A percentile compares a stretch with the other conserved stretches of the same genome.
Conservation (phyloP, 2,797 vertebrate species). For the Neoniphon sammara region DNA sequence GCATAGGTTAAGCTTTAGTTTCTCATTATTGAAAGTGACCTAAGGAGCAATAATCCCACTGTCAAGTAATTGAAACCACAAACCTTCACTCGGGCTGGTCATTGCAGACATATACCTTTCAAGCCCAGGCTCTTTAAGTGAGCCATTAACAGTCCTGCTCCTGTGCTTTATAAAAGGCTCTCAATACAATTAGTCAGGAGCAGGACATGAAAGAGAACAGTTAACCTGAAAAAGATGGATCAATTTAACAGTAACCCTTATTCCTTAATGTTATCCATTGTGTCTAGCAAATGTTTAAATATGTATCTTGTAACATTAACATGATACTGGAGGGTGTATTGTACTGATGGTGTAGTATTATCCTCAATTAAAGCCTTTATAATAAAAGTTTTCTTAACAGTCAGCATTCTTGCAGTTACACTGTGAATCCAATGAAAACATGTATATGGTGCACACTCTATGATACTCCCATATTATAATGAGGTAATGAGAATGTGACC, state of each 20-base stretch:
- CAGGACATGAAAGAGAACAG: conserved; percentile 38
- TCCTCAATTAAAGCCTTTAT: neutral
- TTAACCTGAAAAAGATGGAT: conserved; percentile 25
- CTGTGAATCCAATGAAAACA: neutral
- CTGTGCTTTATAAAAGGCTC: conserved; percentile 41
- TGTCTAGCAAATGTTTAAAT: neutral
- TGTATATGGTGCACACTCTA: no score
- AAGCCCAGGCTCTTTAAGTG: conserved; percentile 26
- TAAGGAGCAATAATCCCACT: conserved; percentile 53
- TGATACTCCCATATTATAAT: no score
- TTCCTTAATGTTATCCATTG: neutral
- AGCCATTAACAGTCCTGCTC: conserved; percentile 27
- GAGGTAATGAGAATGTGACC: no score
- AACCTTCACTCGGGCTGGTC: conserved; percentile 43
- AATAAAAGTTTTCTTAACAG: neutral
- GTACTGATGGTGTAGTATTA: neutral
- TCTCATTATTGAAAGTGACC: conserved; percentile 2
- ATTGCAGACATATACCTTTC: conserved; percentile 32
- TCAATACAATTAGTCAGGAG: conserved; percentile 46
- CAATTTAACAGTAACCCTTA: conserved; percentile 29
- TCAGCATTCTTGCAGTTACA: neutral
- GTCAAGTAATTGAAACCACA: conserved; percentile 50
- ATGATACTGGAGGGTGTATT: neutral
- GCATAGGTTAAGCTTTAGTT: neutral
- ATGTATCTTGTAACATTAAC: neutral